Conservation (phyloP, 2,888 invertebrate species). For the Camponotus fellah region DNA sequence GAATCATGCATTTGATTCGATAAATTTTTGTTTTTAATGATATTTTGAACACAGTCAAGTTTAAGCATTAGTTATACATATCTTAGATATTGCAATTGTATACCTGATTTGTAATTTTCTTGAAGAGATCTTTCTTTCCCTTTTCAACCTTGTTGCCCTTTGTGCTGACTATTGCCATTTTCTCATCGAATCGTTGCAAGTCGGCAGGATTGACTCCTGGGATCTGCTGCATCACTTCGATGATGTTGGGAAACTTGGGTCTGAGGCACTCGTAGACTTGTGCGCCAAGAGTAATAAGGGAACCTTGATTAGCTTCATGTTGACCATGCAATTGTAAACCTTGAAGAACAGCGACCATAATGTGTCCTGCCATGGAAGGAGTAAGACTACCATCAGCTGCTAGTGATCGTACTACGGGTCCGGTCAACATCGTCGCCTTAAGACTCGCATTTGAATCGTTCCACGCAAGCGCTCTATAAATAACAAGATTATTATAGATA, state of each 20-base stretch:
- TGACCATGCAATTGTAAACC: slow-evolving; percentile 96
- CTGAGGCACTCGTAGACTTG: slow-evolving; percentile 95
- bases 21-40: slow-evolving; percentile 7
- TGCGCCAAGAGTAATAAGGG: slow-evolving; percentile 92
- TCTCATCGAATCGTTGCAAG: slow-evolving; percentile 95
- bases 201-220: slow-evolving; percentile 94
- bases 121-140: slow-evolving; percentile 96
- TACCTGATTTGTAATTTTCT: slow-evolving; percentile 94
- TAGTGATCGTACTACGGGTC: slow-evolving; percentile 91
- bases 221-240: slow-evolving; percentile 90
- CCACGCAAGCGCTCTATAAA: slow-evolving; percentile 91
- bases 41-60: background rate
- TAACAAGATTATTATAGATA: background rate
- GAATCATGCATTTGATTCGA: background rate
- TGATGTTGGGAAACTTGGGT: slow-evolving; percentile 91
- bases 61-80: background rate
- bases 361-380: slow-evolving; percentile 90
- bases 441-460: slow-evolving; percentile 94
- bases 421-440: slow-evolving; percentile 92
- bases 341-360: slow-evolving; percentile 92
- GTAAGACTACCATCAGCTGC: slow-evolving; percentile 89
- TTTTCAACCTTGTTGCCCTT: slow-evolving; percentile 95
- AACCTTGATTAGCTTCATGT: slow-evolving; percentile 95
- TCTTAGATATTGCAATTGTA: background rate
- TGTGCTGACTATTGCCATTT: slow-evolving; percentile 89